phyloP scores from a whole-genome alignment of 2,888 invertebrate genomes.

The Lymantria monacha region DNA sequence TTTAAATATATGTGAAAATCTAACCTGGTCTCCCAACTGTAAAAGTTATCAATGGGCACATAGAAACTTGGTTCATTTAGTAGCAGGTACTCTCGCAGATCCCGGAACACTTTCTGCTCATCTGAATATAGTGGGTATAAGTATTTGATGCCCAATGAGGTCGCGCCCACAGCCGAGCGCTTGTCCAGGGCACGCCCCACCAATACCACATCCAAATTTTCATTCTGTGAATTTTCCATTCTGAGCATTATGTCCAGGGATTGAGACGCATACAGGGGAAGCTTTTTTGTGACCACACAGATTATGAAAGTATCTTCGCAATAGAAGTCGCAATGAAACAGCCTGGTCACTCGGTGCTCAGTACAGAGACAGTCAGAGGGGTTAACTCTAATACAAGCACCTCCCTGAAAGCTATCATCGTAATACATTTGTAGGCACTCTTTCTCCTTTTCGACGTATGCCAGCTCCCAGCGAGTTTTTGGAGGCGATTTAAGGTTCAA shows the following conservation, averaged over 20 bases:
- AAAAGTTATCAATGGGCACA: constrained; percentile 60
- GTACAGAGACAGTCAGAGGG: constrained; percentile 47
- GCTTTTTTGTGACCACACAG: constrained; percentile 63
- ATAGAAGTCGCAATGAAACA: constrained; percentile 64
- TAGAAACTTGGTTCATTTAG: constrained; percentile 61
- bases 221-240: constrained; percentile 26
- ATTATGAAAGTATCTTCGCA: constrained; percentile 46
- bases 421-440: constrained; percentile 59
- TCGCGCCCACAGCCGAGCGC: neutral
- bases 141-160: constrained; percentile 12
- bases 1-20: constrained; percentile 4
- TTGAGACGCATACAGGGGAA: constrained; percentile 41
- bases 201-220: constrained; percentile 35
- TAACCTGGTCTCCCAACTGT: constrained; percentile 66
- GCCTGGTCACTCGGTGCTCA: constrained; percentile 43
- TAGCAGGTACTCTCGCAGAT: constrained; percentile 56
- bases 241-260: constrained; percentile 48
- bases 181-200: constrained; percentile 37
- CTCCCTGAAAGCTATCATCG: constrained; percentile 76
- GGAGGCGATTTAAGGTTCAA: constrained; percentile 36
- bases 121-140: constrained; percentile 33
- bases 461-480: constrained; percentile 39
- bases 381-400: constrained; percentile 72
- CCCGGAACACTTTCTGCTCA: constrained; percentile 25
- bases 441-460: constrained; percentile 43